Evolutionary conservation across 2,113 vertebrate genomes (phyloP), one percentile per base, ranked within the genome.

Genomic region (Phalacrocorax brasilianus): DNA sequence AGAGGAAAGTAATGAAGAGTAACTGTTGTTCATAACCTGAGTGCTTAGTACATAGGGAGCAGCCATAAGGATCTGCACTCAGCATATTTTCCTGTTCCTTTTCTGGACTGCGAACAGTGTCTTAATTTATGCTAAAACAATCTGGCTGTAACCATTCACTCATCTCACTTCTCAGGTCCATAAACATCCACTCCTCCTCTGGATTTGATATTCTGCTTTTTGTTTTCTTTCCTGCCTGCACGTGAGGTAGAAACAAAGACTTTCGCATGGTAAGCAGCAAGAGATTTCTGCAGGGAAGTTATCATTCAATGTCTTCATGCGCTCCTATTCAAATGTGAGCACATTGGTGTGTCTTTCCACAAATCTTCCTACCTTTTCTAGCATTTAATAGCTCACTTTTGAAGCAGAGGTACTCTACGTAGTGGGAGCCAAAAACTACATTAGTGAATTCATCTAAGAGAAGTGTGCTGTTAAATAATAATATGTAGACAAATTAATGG

Each of bases 381-480:
- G 20, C 32, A 84, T 89, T 92, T 88, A 83, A 92, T 45, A n/a
- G 15, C 63, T 76, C 59, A 20, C 38, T 94, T 85, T 55, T 40
- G 74, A 90, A 78, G 78, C 78, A 52, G 71, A 63, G 85, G 45
- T 78, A 86, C 38, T 84, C 44, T 50, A 24, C 20, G 30, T 30
- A 24, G 38, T 19, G 18, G 38, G 14, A 96, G 91, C 95, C 93
- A 95, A 91, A 68, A 93, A 85, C 72, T 61, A 74, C 94, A 95
- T 96, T 90, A 96, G 75, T 81, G 82, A 86, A 96, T 91, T 87
- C 90, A 95, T 93, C 89, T 45, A 45, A 79, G 74, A 83, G 85
- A 91, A 97, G 35, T 22, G 45, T 91, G 85, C 91, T 93, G 88
- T 97, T 97, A 95, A 96, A 93, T 94, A 95, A 91, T 78, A 85